phyloP scores from a whole-genome alignment of 2,888 invertebrate species.

The Salticus scenicus region DNA sequence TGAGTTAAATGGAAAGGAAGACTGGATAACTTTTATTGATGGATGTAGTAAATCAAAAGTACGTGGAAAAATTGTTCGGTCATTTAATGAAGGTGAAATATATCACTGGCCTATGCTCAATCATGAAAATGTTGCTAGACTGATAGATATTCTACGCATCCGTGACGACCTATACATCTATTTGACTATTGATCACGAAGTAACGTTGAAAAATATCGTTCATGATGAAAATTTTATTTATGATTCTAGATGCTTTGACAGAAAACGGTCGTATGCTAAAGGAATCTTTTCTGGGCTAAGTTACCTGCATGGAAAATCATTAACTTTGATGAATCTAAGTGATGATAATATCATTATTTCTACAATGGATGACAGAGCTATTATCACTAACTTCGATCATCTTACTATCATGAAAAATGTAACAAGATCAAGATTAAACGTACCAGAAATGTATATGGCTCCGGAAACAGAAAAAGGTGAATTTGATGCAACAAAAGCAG shows the following conservation, averaged over 20 bases:
- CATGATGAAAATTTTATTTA: constrained; percentile 32
- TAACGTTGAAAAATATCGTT: constrained; percentile 28
- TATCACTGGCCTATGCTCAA: constrained; percentile 55
- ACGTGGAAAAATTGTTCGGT: constrained; percentile 29
- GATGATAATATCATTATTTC: constrained; percentile 41
- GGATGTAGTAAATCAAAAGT: not conserved
- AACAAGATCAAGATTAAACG: not conserved
- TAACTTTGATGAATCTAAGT: constrained; percentile 48
- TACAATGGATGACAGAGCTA: constrained; percentile 29
- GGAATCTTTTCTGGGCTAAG: constrained; percentile 41
- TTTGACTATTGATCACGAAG: constrained; percentile 6
- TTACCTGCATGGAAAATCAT: constrained; percentile 43
- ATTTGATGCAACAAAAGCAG: constrained; percentile 35
- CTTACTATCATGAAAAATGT: constrained; percentile 3
- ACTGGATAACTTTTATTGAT: constrained; percentile 11
- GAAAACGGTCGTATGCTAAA: constrained; percentile 40
- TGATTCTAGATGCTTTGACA: constrained; percentile 21
- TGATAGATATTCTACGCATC: constrained; percentile 34
- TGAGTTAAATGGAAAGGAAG: not conserved
- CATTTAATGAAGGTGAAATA: constrained; percentile 40
- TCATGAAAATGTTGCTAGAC: constrained; percentile 43
- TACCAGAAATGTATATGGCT: constrained; percentile 22
- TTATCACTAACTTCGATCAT: constrained; percentile 39
- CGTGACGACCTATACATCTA: constrained; percentile 39
- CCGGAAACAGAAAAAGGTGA: constrained; percentile 27